These are phyloP conservation scores for Pteronotus mesoamericanus DNA, from an alignment of 2,797 vertebrate species.

Conservation along the genomic window DNA sequence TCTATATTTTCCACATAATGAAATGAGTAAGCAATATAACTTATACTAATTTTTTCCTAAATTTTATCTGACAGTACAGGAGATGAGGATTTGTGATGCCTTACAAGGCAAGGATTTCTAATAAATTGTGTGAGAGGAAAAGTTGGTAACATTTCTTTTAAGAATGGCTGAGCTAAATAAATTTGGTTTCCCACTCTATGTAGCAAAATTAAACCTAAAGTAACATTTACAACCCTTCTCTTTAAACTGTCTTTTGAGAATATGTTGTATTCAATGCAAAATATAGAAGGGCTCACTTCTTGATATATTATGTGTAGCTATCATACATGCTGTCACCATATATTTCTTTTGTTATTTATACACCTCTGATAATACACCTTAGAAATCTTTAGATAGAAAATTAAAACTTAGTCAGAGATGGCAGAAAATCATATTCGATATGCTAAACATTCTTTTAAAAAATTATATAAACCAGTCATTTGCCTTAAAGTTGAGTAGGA, in stretches of 20 bases:
- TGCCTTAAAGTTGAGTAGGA: background rate
- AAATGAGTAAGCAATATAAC: slow-evolving; percentile 6
- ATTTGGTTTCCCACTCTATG: background rate
- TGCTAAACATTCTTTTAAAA: background rate
- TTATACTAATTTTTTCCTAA: background rate
- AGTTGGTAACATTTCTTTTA: background rate
- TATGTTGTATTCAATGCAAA: background rate
- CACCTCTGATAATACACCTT: background rate
- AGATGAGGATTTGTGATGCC: background rate
- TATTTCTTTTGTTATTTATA: background rate
- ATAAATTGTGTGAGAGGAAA: background rate
- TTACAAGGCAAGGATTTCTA: background rate
- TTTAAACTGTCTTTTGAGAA: slow-evolving; percentile 9
- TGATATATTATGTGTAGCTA: background rate
- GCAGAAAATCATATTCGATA: slow-evolving; percentile 2
- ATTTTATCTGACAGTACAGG: background rate
- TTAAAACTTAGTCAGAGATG: slow-evolving; percentile 22
- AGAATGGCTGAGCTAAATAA: slow-evolving; percentile 2
- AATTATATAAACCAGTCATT: background rate
- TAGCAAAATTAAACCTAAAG: slow-evolving; percentile 23
- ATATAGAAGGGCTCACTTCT: background rate
- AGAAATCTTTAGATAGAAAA: slow-evolving; percentile 1
- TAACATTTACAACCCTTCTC: background rate
- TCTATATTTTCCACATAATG: background rate
- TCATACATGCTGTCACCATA: background rate